A percentile compares a stretch with the other conserved stretches of the same genome.
Evolutionary conservation across 2,888 invertebrate genomes (phyloP).

Genomic region (Odontothrips loti): DNA sequence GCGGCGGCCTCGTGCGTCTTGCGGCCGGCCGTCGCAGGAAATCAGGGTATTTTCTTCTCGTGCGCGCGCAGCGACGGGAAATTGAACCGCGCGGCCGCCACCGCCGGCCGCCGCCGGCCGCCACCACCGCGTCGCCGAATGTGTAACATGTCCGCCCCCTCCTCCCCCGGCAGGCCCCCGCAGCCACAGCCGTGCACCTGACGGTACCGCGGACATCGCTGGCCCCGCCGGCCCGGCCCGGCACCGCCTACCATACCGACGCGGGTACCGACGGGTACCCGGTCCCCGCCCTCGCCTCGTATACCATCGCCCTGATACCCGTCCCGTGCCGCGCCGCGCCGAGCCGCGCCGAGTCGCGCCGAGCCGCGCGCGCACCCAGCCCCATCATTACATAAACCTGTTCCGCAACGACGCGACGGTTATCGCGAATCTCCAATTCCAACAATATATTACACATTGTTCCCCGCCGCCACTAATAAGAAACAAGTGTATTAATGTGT

Average conservation of each 20-base stretch:
- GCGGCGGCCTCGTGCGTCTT: too few relatives aligned
- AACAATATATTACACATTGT: constrained; percentile 19
- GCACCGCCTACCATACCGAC: neutral
- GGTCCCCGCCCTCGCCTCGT: neutral
- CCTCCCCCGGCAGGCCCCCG: too few relatives aligned
- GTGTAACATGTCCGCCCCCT: too few relatives aligned
- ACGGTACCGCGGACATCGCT: neutral
- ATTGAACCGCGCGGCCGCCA: neutral
- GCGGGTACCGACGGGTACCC: neutral
- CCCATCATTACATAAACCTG: constrained; percentile 24
- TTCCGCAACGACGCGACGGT: constrained; percentile 17
- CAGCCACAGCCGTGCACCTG: too few relatives aligned
- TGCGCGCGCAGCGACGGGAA: neutral
- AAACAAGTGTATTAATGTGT: constrained; percentile 24
- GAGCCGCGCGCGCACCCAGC: too few relatives aligned
- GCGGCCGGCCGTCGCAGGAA: too few relatives aligned
- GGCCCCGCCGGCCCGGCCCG: neutral
- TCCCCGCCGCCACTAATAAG: constrained; percentile 19
- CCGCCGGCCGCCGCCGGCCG: neutral
- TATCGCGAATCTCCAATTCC: constrained; percentile 24
- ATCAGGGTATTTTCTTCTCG: neutral
- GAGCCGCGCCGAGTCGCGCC: neutral
- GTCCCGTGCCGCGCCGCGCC: constrained; percentile 1
- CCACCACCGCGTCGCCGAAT: neutral
- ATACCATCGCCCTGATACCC: neutral